Evolutionary conservation across 1,140 invertebrate genomes (phyloP), one percentile per base, ranked within the genome.

Genomic region (Drosophila leontia): DNA sequence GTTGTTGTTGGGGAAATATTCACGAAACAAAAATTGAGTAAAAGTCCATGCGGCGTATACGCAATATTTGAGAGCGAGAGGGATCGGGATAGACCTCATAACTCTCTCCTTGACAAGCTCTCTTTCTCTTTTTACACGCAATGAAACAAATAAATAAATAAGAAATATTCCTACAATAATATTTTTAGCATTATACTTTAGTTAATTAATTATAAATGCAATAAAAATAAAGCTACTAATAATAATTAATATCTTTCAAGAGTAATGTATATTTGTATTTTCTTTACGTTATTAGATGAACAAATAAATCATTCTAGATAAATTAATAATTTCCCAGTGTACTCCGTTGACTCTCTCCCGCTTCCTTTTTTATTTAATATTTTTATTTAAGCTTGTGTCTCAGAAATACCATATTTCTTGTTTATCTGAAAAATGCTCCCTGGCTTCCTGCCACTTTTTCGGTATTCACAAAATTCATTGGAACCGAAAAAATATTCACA

Each of bases 31-130:
- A 69, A 57, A 17, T 56, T 56, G 35, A 80, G 63, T 78, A 78
- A 78, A 78, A 72, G 76, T 79, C 67, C 74, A 72, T 17, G 47
- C 53, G 65, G 42, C 76, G 76, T 64, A 79, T 79, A 79, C 76
- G 76, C 76, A 78, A 78, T 79, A 60, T 72, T 19, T 17, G 32
- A 17, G 44, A 37, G 44, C 19, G 7, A 8, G 29, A 15, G 19
- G 19, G 53, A 39, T 32, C 9, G 15, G 9, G 15, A n/a, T 37
- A 32, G 29, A 29, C 13, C 51, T 1, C n/a, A 15, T 2, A 39
- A 32, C 41, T 41, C 74, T 58, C 51, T 50, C 23, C 23, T n/a
- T 17, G 17, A n/a, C 55, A 17, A 11, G 26, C 23, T 35, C 19
- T 58, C 44, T 42, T 17, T 34, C 60, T 19, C 39, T 37, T 32